A percentile compares a stretch with the other conserved stretches of the same genome.
Conservation (phyloP, 2,113 vertebrate genomes). For the Cheilinus undulatus region DNA sequence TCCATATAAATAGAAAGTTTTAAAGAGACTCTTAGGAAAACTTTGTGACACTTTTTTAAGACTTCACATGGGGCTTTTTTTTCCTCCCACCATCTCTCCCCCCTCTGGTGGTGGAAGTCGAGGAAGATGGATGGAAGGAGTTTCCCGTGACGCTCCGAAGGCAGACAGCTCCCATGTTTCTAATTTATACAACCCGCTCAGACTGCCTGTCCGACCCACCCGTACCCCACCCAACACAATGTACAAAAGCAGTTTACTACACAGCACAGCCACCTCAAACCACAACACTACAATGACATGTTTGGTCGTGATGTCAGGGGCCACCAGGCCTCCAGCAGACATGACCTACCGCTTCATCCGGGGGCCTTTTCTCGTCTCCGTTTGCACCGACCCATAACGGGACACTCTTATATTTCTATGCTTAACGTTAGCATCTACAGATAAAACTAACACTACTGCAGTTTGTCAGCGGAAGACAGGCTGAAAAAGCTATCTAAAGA, state of each 20-base stretch:
- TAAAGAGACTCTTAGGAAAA: constrained; percentile 82
- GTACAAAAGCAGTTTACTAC: constrained; percentile 78
- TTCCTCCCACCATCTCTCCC: neutral
- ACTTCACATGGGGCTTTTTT: constrained; percentile 51
- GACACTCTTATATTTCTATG: neutral
- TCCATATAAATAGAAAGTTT: constrained; percentile 82
- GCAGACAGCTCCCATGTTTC: constrained; percentile 61
- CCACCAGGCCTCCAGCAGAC: constrained; percentile 42
- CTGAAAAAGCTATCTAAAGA: constrained; percentile 27
- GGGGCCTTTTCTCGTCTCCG: neutral
- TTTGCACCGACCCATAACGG: neutral
- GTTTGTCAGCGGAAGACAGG: constrained; percentile 49
- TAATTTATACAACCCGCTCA: constrained; percentile 43
- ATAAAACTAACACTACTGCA: constrained; percentile 28
- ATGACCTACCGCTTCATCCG: constrained; percentile 31
- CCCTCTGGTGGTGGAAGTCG: constrained; percentile 29
- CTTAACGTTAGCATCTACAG: constrained; percentile 17
- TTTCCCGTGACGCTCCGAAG: constrained; percentile 28
- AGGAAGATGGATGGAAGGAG: constrained; percentile 67
- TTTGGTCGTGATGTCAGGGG: constrained; percentile 69
- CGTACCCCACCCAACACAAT: constrained; percentile 55
- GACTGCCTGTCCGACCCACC: constrained; percentile 6
- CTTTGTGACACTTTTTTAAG: constrained; percentile 33
- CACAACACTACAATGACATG: constrained; percentile 76
- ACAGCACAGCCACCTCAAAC: constrained; percentile 79